Evolutionary conservation across 2,888 invertebrate species (phyloP).

Genomic region (Drosophila anomalata): DNA sequence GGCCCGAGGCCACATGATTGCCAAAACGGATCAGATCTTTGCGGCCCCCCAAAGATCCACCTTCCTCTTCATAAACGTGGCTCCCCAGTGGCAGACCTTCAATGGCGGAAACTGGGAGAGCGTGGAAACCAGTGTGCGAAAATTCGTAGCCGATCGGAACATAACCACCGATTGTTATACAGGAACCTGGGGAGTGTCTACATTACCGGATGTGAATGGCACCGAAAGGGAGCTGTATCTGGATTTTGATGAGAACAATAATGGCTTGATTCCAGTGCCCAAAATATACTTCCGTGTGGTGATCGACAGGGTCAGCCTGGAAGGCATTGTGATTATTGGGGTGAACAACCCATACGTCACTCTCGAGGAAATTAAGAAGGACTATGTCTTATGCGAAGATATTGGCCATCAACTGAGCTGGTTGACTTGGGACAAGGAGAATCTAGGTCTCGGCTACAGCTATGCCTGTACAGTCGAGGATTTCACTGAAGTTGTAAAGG

Average conservation of each 20-base stretch:
- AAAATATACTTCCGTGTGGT: constrained; percentile 86
- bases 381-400: constrained; percentile 77
- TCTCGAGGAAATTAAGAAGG: constrained; percentile 62
- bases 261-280: constrained; percentile 85
- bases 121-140: constrained; percentile 84
- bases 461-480: constrained; percentile 78
- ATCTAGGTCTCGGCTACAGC: constrained; percentile 72
- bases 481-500: constrained; percentile 67
- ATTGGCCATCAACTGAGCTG: constrained; percentile 73
- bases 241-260: constrained; percentile 76
- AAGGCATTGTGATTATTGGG: constrained; percentile 86
- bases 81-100: constrained; percentile 86
- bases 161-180: constrained; percentile 85
- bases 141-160: constrained; percentile 81
- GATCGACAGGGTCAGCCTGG: constrained; percentile 83
- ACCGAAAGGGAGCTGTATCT: constrained; percentile 81
- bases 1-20: constrained; percentile 85
- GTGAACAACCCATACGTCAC: constrained; percentile 82
- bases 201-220: constrained; percentile 84
- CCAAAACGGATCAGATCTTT: constrained; percentile 85
- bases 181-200: constrained; percentile 85
- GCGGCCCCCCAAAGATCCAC: constrained; percentile 85
- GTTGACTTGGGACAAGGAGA: constrained; percentile 72
- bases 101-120: constrained; percentile 86
- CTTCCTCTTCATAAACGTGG: constrained; percentile 85